Base-by-base conservation (phyloP, 2,797 vertebrate genomes). In the Tympanoctomys barrerae region DNA sequence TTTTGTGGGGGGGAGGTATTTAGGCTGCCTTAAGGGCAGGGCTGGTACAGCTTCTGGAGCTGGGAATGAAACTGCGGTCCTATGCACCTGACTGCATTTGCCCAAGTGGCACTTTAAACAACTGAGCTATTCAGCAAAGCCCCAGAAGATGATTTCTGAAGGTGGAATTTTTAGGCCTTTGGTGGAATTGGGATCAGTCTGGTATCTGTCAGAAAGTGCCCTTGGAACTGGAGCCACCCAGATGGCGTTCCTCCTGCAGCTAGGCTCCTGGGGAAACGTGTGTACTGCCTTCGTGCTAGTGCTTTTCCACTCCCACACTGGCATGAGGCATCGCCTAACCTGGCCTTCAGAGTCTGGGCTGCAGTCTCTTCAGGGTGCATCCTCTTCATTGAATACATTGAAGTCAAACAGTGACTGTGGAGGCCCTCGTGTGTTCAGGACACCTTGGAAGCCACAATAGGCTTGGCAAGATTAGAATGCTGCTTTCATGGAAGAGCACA, bases 381-480 rank as follows among this genome's bases (percentile, higher is more conserved):
- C 13, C 28, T 64, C 57, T 42, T 42, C 6, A n/a, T 61, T n/a
- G n/a, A 85, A 11, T 39, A 18, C 36, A 28, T 84, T 91, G 75
- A 81, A 52, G 90, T 81, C 31, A 66, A 39, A 46, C 16, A 49
- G 1, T 31, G 28, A 77, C n/a, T 81, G n/a, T 85, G 7, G 46
- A 49, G 82, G 59, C 31, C 42, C 12, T 87, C 10, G 31, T 54
- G 9, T 22, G 68, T 91, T 26, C 21, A 21, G 49, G 26, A n/a
- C 7, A 6, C 54, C 22, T 4, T 86, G 26, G 80, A 49, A 7
- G 59, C 31, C 57, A 22, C 39, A 31, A 2, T 14, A 31, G 39
- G n/a, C 7, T 89, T 70, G 79, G n/a, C 28, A 71, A 80, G 80
- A 54, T 90, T 59, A 88, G 71, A 81, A 54, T 81, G 42, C 89